Evolutionary conservation across 53 echinoderm and acorn worm species (phyloP).

Genomic region (Echinometra lucunter): DNA sequence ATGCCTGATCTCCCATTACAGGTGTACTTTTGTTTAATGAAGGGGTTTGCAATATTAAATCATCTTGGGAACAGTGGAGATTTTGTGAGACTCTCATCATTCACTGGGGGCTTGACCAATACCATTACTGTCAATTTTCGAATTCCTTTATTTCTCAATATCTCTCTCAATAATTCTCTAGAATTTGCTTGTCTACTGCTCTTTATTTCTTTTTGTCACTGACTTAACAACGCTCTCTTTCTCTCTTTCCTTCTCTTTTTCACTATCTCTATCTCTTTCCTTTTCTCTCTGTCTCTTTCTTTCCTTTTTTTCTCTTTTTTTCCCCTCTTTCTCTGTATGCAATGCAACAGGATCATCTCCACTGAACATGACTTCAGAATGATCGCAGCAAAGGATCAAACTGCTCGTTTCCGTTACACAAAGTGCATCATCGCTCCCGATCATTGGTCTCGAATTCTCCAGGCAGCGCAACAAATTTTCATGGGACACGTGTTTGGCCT

Average conservation of each 20-base stretch:
- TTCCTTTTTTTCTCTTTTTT: not conserved
- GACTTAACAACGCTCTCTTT: not conserved
- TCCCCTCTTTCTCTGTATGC: not conserved
- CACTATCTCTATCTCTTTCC: not conserved
- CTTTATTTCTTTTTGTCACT: not conserved
- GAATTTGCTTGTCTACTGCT: not conserved
- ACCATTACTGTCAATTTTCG: not conserved
- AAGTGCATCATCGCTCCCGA: not conserved
- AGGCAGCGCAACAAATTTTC: slow-evolving; percentile 7
- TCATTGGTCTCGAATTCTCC: slow-evolving; percentile 5
- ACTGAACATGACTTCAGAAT: not conserved
- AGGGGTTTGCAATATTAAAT: too few relatives aligned
- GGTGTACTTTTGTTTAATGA: too few relatives aligned
- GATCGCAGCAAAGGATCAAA: not conserved
- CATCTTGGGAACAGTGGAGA: too few relatives aligned
- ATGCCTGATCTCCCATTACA: too few relatives aligned
- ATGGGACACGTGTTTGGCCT: slow-evolving; percentile 45
- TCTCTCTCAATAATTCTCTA: not conserved
- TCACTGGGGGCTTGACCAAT: too few relatives aligned
- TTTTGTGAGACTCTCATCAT: too few relatives aligned
- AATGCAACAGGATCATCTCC: not conserved
- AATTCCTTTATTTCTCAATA: not conserved
- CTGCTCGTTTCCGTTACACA: not conserved
- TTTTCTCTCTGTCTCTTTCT: not conserved
- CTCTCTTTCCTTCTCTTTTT: not conserved